Conservation (phyloP, 2,888 invertebrate genomes). For the Matsumyia berberina region DNA sequence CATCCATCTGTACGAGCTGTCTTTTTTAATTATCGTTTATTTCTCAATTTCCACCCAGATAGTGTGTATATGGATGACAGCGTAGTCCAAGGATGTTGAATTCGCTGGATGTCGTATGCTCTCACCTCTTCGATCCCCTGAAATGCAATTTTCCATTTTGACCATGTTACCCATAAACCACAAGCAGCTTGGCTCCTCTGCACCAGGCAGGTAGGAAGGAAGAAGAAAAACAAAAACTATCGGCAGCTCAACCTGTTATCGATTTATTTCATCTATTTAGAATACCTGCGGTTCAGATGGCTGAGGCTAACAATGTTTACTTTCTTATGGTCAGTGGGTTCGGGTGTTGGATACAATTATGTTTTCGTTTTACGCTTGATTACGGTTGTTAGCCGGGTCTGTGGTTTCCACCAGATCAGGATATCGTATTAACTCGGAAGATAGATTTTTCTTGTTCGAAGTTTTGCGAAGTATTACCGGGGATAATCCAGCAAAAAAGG, state of each 20-base stretch:
- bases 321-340: constrained; percentile 43
- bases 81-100: no score
- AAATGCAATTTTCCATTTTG: constrained; percentile 26
- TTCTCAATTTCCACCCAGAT: constrained; percentile 49
- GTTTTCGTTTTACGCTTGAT: constrained; percentile 59
- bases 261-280: constrained; percentile 54
- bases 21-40: constrained; percentile 57
- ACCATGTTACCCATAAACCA: not conserved
- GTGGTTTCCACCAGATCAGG: constrained; percentile 44
- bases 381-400: constrained; percentile 49
- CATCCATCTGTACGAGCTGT: constrained; percentile 19
- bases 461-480: constrained; percentile 1
- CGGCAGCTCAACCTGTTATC: constrained; percentile 16
- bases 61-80: constrained; percentile 12
- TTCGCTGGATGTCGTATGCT: no score
- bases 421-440: constrained; percentile 28
- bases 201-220: not conserved
- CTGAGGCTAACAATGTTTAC: constrained; percentile 61
- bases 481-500: not conserved
- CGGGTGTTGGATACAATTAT: constrained; percentile 56
- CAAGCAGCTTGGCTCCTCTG: not conserved
- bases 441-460: constrained; percentile 13
- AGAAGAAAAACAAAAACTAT: constrained; percentile 22
- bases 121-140: constrained; percentile 20
- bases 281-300: constrained; percentile 19